A percentile compares a stretch with the other conserved stretches of the same genome.
These are phyloP conservation scores for Drosophila falleni DNA, from an alignment of 2,888 invertebrate species.

Conservation along the genomic window DNA sequence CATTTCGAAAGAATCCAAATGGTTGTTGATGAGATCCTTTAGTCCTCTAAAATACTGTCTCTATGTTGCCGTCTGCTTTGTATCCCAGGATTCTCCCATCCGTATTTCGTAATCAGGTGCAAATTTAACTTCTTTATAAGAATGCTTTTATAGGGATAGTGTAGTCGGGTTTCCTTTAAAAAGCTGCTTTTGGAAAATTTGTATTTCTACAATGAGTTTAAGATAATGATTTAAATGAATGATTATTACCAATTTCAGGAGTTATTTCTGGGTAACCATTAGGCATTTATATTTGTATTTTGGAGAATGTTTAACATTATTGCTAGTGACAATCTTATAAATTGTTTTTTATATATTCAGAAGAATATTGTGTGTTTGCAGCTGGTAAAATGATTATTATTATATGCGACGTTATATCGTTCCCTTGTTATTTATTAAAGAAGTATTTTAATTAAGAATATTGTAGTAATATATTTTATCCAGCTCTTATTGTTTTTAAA, in stretches of 20 bases:
- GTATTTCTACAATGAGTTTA: background rate
- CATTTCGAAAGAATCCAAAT: too few species aligned
- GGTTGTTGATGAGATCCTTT: too few species aligned
- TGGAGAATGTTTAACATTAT: background rate
- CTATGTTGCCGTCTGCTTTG: too few species aligned
- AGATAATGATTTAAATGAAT: background rate
- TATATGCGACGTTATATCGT: too few species aligned
- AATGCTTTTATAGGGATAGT: background rate
- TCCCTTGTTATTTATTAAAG: too few species aligned
- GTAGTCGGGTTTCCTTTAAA: background rate
- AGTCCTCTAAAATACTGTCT: too few species aligned
- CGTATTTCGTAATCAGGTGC: too few species aligned
- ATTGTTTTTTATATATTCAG: background rate
- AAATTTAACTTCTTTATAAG: too few species aligned
- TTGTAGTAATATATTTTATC: background rate
- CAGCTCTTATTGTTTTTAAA: background rate
- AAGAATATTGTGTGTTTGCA: background rate
- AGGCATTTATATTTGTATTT: background rate
- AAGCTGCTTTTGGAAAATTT: background rate
- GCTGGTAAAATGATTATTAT: too few species aligned
- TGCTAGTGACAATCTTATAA: background rate
- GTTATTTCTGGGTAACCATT: background rate
- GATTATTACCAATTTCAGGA: background rate
- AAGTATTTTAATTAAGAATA: too few species aligned
- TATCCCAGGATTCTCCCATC: too few species aligned